Conservation (phyloP, 2,113 vertebrate species). For the Pomatostomus ruficeps region DNA sequence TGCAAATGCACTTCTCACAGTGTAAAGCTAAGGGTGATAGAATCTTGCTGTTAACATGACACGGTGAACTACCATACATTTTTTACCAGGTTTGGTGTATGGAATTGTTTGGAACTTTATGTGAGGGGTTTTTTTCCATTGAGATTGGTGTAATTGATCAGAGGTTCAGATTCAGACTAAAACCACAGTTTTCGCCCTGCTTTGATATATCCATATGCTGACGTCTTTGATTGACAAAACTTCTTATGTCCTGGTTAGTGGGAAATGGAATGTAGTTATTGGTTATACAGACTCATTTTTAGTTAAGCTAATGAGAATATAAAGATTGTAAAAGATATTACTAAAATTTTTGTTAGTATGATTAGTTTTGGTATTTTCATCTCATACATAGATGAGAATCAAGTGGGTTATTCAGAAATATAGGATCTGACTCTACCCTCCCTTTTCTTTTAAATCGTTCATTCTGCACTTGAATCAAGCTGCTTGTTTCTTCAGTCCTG, state of each 20-base stretch:
- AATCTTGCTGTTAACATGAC: background rate
- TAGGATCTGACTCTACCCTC: background rate
- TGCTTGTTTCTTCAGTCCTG: background rate
- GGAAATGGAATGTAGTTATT: background rate
- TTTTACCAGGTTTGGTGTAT: background rate
- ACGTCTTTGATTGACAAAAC: background rate
- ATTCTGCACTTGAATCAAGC: background rate
- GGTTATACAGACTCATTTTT: background rate
- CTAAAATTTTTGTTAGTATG: background rate
- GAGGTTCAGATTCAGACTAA: background rate
- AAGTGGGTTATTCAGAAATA: background rate
- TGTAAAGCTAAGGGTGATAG: background rate
- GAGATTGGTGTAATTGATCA: background rate
- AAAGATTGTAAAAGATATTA: background rate
- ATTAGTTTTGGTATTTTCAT: background rate
- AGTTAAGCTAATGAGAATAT: background rate
- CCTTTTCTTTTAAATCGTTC: background rate
- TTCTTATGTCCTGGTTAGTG: background rate
- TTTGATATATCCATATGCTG: background rate
- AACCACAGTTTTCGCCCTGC: accelerated
- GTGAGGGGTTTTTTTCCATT: background rate
- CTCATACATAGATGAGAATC: background rate
- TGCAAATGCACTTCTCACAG: background rate
- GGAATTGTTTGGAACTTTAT: background rate
- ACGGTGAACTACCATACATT: background rate